Base-by-base conservation (phyloP, 2,888 invertebrate genomes). In the Temnothorax unifasciatus region DNA sequence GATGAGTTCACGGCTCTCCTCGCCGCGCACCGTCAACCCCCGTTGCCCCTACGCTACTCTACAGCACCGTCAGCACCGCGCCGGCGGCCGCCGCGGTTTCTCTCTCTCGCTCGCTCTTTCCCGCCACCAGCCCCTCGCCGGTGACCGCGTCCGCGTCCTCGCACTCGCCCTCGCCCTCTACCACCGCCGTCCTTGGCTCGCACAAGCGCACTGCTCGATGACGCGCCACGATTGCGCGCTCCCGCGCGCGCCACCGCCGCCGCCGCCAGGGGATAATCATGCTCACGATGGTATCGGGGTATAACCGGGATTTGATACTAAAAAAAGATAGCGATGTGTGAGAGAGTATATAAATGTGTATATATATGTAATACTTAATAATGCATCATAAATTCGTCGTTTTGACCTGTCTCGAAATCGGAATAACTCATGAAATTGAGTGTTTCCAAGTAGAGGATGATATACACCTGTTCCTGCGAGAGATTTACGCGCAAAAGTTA, bases 161-260 rank as follows among this genome's bases (percentile, higher is more conserved):
- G 64, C 63, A 57, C 41, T 41, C 75, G 77, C 47, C 74, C 83
- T 79, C 61, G 59, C 57, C 34, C 82, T 64, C 82, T 59, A 29
- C 29, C 61, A 18, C 71, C 69, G 61, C 74, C 61, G 75, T 77
- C 73, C 82, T 79, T 71, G 63, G 47, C 38, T 47, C 29, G 83
- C 89, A 68, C 89, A 87, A 41, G 82, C 89, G 90, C 83, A 73
- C 25, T 34, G 34, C 38, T 11, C 64, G 52, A 73, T 41, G 59
- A 68, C 71, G 76, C 64, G 61, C 41, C 66, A 59, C 64, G 77
- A 75, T 66, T 71, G 77, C 68, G 69, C 61, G 81, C 38, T n/a
- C 9, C n/a, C 59, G 13, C 38, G 68, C 71, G 69, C 73, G 59
- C 61, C 34, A 1, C 25, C 66, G 18, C 21, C 66, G 18, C 21